Conservation (phyloP, 2,797 vertebrate genomes). For the Protonibea diacanthus region DNA sequence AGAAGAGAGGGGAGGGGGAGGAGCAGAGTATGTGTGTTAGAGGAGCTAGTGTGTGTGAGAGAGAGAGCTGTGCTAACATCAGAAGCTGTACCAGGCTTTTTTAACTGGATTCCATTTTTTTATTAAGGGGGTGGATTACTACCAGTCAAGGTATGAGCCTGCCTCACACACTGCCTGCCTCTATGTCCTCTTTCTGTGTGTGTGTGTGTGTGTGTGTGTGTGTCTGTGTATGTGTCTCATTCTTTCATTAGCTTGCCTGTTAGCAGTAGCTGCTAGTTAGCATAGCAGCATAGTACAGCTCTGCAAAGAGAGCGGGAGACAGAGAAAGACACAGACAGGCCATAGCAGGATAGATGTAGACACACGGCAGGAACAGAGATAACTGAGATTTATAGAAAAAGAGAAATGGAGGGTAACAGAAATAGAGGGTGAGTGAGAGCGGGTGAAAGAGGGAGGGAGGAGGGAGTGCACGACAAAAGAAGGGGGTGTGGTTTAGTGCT, state of each 20-base stretch:
- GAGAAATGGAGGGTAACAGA: slow-evolving; percentile 2
- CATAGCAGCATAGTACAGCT: slow-evolving; percentile 49
- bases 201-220: slow-evolving; percentile 8
- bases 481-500: slow-evolving; percentile 86
- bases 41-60: slow-evolving; percentile 38
- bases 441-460: slow-evolving; percentile 40
- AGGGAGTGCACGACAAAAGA: slow-evolving; percentile 82
- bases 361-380: background rate
- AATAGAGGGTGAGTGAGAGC: slow-evolving; percentile 22
- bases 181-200: background rate
- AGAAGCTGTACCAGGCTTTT: slow-evolving; percentile 28
- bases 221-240: background rate
- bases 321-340: background rate
- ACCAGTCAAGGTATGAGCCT: slow-evolving; percentile 63
- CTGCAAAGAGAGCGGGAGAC: background rate
- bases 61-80: slow-evolving; percentile 38
- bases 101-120: slow-evolving; percentile 46
- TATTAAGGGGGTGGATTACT: slow-evolving; percentile 32
- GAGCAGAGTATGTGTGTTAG: slow-evolving; percentile 32
- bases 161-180: slow-evolving; percentile 4
- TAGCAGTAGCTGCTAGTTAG: slow-evolving; percentile 65
- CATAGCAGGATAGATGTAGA: background rate
- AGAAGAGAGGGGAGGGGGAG: slow-evolving; percentile 20
- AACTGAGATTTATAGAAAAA: slow-evolving; percentile 12
- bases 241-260: slow-evolving; percentile 42